phyloP scores from a whole-genome alignment of 2,888 invertebrate species.

The Tenodera sinensis region DNA sequence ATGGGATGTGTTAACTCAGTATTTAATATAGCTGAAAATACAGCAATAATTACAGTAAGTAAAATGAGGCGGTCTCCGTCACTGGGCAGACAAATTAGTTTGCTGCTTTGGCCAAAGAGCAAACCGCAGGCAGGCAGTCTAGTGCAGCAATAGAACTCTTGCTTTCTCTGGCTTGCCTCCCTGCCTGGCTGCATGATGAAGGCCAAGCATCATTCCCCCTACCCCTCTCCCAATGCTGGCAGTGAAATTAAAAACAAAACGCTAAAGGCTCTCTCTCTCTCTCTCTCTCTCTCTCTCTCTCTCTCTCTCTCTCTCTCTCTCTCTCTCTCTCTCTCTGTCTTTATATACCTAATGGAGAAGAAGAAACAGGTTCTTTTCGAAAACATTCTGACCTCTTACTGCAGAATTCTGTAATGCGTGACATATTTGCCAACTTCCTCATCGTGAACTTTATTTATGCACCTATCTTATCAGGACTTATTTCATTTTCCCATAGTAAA shows the following conservation, averaged over 20 bases:
- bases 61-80: too few relatives aligned
- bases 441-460: too few relatives aligned
- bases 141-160: not conserved
- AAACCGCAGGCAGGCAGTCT: not conserved
- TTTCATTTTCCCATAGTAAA: too few relatives aligned
- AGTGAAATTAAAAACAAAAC: conserved; percentile 10
- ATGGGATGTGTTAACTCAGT: too few relatives aligned
- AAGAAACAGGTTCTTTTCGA: not conserved
- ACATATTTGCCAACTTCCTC: not conserved
- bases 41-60: too few relatives aligned
- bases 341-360: not conserved
- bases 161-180: too few relatives aligned
- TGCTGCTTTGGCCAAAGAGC: not conserved
- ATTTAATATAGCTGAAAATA: too few relatives aligned
- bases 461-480: too few relatives aligned
- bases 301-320: too few relatives aligned
- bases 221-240: not conserved
- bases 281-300: too few relatives aligned
- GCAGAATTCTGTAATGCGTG: not conserved
- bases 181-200: not conserved
- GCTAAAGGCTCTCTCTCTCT: not conserved
- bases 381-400: not conserved
- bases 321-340: too few relatives aligned
- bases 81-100: not conserved
- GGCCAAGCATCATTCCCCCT: not conserved